A percentile compares a stretch with the other conserved stretches of the same genome.
Conservation (phyloP, 1,140 invertebrate genomes). For the Acromyrmex charruanus region DNA sequence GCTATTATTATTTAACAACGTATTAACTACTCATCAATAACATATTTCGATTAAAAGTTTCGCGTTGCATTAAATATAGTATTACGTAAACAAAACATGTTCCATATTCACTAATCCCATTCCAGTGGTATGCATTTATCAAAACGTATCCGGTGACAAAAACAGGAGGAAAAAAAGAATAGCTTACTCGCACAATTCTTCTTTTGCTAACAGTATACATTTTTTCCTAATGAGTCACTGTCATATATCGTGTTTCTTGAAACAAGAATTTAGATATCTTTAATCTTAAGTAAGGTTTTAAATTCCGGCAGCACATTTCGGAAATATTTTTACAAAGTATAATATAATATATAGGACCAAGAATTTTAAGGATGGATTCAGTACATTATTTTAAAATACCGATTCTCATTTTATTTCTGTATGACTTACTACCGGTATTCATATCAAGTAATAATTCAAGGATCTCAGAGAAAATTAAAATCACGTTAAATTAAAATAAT, state of each 20-base stretch:
- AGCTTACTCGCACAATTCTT: neutral
- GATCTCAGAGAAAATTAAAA: neutral
- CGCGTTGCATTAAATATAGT: neutral
- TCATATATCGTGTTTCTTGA: neutral
- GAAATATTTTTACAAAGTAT: neutral
- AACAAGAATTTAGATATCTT: neutral
- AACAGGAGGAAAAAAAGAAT: neutral
- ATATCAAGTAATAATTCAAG: neutral
- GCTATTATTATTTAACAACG: constrained; percentile 35
- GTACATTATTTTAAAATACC: neutral
- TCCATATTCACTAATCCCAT: neutral
- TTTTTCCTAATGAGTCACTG: neutral
- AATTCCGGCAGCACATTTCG: neutral
- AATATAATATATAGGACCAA: neutral
- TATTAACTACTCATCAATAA: neutral
- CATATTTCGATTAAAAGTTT: neutral
- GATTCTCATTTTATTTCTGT: neutral
- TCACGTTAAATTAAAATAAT: neutral
- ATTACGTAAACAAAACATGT: constrained; percentile 6
- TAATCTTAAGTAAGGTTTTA: neutral
- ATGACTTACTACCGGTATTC: neutral
- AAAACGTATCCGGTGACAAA: neutral
- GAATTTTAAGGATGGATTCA: neutral
- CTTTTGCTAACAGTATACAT: neutral
- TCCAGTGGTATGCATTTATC: neutral